phyloP scores from a whole-genome alignment of 2,797 vertebrate species.

The Clarias laeviceps region DNA sequence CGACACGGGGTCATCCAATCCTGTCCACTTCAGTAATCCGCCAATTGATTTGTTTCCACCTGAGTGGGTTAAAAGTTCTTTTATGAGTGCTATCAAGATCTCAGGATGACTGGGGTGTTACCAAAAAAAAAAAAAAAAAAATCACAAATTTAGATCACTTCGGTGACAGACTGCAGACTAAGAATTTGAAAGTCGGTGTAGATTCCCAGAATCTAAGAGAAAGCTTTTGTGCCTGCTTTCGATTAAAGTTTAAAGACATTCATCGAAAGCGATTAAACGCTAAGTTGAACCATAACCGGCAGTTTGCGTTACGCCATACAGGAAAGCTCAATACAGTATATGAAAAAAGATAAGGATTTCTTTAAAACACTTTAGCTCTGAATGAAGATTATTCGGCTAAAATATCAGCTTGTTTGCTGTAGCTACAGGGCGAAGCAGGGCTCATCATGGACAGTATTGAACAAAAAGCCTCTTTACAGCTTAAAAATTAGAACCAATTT shows the following conservation, averaged over 20 bases:
- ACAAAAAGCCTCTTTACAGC: not conserved
- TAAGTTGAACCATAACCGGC: not conserved
- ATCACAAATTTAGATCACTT: not conserved
- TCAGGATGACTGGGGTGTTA: not conserved
- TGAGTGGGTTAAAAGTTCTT: not conserved
- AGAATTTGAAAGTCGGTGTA: not conserved
- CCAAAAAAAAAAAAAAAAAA: not conserved
- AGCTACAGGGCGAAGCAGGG: not conserved
- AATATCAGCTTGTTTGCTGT: not conserved
- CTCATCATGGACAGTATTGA: not conserved
- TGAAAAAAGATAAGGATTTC: not conserved
- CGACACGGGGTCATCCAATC: not conserved
- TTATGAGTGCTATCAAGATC: not conserved
- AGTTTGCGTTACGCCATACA: not conserved
- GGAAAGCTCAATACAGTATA: not conserved
- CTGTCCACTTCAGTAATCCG: not conserved
- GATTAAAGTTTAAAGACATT: not conserved
- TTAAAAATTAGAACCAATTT: not conserved
- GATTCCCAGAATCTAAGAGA: not conserved
- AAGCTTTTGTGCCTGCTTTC: not conserved
- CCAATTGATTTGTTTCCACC: not conserved
- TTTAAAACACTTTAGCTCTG: not conserved
- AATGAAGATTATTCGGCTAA: not conserved
- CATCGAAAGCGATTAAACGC: not conserved
- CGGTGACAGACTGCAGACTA: not conserved